Evolutionary conservation across 2,797 vertebrate genomes (phyloP).

Genomic region (Brachyalestes nurse): DNA sequence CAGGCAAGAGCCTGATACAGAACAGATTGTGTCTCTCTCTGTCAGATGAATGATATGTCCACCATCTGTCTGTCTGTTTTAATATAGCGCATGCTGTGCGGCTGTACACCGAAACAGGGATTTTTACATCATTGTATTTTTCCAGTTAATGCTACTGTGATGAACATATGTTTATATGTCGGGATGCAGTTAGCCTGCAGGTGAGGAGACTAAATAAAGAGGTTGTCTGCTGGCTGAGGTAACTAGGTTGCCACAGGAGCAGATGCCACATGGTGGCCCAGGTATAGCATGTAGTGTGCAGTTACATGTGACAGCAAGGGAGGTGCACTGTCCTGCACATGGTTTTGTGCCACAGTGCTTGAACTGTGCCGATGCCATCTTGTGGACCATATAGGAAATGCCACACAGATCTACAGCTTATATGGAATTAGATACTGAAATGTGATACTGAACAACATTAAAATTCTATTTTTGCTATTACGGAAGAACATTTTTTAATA

Average conservation of each 20-base stretch:
- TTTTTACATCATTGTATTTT: neutral
- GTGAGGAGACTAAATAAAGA: constrained; percentile 10
- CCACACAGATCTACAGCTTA: neutral
- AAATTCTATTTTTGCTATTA: too few relatives aligned
- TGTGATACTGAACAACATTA: too few relatives aligned
- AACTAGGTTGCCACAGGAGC: constrained; percentile 22
- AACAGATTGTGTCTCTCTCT: constrained; percentile 14
- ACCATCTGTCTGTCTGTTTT: constrained; percentile 17
- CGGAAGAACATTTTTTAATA: too few relatives aligned
- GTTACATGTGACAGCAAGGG: constrained; percentile 20
- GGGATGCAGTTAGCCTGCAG: neutral
- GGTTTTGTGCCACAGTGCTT: neutral
- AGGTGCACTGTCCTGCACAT: neutral
- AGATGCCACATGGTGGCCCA: constrained; percentile 21
- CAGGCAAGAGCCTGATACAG: constrained; percentile 8
- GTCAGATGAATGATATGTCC: constrained; percentile 6
- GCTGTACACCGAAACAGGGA: neutral
- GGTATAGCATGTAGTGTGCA: neutral
- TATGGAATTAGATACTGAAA: too few relatives aligned
- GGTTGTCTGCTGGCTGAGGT: constrained; percentile 12
- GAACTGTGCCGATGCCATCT: constrained; percentile 40
- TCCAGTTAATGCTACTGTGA: neutral
- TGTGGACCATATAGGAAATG: constrained; percentile 33
- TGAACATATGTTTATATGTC: neutral
- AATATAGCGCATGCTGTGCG: neutral